Evolutionary conservation across 2,797 vertebrate genomes (phyloP).

Genomic region (Nyctibius grandis): DNA sequence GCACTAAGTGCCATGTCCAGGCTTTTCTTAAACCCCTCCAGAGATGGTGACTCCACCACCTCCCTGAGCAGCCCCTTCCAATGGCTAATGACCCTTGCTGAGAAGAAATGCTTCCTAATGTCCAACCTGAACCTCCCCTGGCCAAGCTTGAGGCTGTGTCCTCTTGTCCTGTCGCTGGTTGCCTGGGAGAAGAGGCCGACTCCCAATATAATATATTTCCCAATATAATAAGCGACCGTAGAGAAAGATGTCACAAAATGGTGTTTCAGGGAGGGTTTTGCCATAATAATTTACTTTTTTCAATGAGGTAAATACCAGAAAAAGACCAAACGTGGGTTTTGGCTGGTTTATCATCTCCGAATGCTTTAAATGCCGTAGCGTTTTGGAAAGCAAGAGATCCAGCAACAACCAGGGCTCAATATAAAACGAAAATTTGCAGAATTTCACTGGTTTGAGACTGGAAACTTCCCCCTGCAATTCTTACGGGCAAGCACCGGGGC

Average conservation of each 20-base stretch:
- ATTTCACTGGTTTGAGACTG: background rate
- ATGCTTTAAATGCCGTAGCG: background rate
- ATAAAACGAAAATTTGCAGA: background rate
- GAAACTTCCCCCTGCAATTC: background rate
- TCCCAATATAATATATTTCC: no score
- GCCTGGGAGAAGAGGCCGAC: no score
- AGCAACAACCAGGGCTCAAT: background rate
- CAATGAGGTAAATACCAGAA: background rate
- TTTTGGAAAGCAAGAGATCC: background rate
- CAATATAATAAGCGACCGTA: fast-evolving
- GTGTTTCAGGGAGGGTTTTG: fast-evolving
- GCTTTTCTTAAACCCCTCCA: no score
- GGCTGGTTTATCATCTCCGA: background rate
- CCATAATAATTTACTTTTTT: background rate
- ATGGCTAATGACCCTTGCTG: no score
- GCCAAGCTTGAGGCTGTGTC: no score
- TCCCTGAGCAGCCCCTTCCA: no score
- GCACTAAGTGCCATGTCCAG: no score
- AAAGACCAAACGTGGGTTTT: background rate
- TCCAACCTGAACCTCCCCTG: no score
- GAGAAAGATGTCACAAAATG: fast-evolving
- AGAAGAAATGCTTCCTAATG: no score
- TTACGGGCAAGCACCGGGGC: fast-evolving
- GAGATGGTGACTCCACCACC: no score
- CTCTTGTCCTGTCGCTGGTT: no score